These are phyloP conservation scores for Xylophagus ater DNA, from an alignment of 2,888 invertebrate genomes.

Conservation along the genomic window DNA sequence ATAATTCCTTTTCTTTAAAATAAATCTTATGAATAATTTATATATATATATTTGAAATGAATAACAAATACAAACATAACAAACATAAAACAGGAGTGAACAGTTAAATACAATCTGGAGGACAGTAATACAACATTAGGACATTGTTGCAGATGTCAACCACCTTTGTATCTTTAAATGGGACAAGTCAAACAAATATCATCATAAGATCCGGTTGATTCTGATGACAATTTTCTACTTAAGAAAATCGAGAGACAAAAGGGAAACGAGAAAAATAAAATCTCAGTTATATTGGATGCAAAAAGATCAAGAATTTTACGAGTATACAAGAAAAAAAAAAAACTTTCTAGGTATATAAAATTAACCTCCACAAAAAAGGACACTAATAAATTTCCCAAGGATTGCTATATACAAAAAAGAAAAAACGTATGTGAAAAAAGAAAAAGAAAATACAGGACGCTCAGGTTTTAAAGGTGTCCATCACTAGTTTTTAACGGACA, in stretches of 20 bases:
- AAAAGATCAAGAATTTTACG: too few species aligned
- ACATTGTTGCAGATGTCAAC: not conserved
- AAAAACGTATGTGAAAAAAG: too few species aligned
- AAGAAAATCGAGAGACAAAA: too few species aligned
- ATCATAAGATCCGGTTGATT: conserved; percentile 6
- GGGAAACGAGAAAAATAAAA: too few species aligned
- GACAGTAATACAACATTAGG: conserved; percentile 5
- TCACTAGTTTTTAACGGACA: conserved; percentile 13
- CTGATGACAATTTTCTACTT: too few species aligned
- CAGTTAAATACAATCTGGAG: conserved; percentile 4
- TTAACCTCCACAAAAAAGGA: conserved; percentile 11
- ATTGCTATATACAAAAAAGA: too few species aligned
- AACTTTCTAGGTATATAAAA: conserved; percentile 12
- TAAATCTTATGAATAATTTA: conserved; percentile 12
- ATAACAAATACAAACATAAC: too few species aligned
- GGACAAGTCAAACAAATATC: conserved; percentile 8
- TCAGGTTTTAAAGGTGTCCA: too few species aligned
- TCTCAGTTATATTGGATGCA: too few species aligned
- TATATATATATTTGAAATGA: conserved; percentile 2
- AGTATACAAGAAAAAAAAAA: too few species aligned
- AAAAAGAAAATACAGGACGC: too few species aligned
- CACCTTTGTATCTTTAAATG: conserved; percentile 3
- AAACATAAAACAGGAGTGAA: conserved; percentile 10
- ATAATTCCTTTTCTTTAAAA: too few species aligned
- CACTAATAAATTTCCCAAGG: conserved; percentile 10